These are phyloP conservation scores for Marronus borbonicus DNA, from an alignment of 2,888 invertebrate species.

Conservation along the genomic window DNA sequence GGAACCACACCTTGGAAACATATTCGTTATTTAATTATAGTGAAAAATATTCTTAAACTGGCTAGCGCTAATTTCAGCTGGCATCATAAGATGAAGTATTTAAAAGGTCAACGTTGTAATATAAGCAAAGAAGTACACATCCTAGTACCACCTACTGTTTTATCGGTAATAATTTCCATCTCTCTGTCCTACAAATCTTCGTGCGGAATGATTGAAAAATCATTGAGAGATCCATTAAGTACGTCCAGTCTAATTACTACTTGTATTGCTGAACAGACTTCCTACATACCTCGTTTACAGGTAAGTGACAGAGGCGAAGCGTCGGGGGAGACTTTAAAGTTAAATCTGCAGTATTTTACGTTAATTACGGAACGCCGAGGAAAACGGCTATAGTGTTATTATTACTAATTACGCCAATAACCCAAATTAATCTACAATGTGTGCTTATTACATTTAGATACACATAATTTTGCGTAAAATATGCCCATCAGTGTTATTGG, in stretches of 20 bases:
- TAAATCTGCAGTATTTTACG: no score
- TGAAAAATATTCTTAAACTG: background rate
- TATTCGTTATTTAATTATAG: background rate
- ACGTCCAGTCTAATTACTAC: conserved; percentile 22
- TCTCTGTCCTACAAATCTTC: background rate
- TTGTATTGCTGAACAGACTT: conserved; percentile 11
- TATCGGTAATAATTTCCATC: conserved; percentile 12
- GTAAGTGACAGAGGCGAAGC: background rate
- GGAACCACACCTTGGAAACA: background rate
- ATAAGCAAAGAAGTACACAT: background rate
- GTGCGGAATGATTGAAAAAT: conserved; percentile 20
- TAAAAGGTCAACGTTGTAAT: conserved; percentile 28
- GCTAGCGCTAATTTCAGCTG: background rate
- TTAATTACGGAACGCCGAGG: no score
- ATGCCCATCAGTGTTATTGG: no score
- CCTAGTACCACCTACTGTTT: conserved; percentile 30
- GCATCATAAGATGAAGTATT: background rate
- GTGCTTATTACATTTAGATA: no score
- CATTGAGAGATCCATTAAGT: conserved; percentile 21
- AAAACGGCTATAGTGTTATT: no score
- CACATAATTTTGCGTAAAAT: no score
- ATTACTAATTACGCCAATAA: no score
- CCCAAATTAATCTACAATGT: no score
- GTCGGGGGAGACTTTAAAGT: no score
- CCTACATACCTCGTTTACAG: conserved; percentile 7